These are phyloP conservation scores for Charaxes varanes DNA, from an alignment of 1,140 invertebrate genomes.

Conservation along the genomic window DNA sequence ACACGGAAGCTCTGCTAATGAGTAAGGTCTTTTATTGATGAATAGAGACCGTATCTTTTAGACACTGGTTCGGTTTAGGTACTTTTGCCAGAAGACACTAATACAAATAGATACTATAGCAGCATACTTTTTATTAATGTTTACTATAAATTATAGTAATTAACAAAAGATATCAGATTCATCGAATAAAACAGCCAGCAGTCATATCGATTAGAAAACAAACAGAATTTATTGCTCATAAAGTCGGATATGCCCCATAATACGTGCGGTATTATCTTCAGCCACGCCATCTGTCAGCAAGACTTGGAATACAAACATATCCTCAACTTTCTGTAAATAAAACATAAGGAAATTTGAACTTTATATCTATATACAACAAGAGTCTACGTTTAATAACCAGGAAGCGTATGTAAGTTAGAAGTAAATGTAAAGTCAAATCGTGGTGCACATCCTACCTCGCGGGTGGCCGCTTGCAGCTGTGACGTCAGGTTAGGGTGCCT, in stretches of 20 bases:
- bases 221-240: constrained; percentile 52
- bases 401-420: constrained; percentile 9
- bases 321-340: neutral
- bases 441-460: constrained; percentile 36
- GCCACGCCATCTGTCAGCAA: constrained; percentile 53
- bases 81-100: no score
- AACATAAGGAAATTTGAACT: constrained; percentile 19
- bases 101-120: no score
- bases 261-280: constrained; percentile 45
- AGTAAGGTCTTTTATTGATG: no score
- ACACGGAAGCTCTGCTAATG: no score
- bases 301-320: neutral
- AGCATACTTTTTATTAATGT: no score
- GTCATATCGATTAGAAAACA: constrained; percentile 42
- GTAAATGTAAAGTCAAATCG: constrained; percentile 39
- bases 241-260: constrained; percentile 37
- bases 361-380: constrained; percentile 10
- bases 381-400: neutral
- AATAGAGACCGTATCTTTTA: no score
- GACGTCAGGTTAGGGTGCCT: constrained; percentile 34
- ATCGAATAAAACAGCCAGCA: constrained; percentile 13
- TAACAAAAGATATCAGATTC: no score
- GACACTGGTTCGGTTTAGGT: no score
- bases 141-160: no score
- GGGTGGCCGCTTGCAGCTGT: constrained; percentile 59